Conservation (phyloP, 2,113 vertebrate genomes). For the Speoplatyrhinus poulsoni region DNA sequence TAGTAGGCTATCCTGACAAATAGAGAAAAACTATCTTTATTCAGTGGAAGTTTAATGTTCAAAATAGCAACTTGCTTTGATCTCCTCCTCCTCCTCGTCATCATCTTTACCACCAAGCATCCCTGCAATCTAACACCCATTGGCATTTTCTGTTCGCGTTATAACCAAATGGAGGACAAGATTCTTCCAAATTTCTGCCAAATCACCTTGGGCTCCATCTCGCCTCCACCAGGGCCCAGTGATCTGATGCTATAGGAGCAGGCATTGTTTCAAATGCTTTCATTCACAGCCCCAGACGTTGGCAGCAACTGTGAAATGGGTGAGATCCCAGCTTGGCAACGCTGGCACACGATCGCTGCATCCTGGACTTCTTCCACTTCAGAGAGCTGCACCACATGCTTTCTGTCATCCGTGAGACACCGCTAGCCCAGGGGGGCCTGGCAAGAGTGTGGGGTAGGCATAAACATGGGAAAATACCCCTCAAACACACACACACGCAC, state of each 20-base stretch:
- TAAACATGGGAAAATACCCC: constrained; percentile 53
- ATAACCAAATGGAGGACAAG: constrained; percentile 43
- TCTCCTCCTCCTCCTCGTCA: constrained; percentile 26
- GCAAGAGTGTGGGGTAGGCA: constrained; percentile 27
- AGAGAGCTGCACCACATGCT: constrained; percentile 77
- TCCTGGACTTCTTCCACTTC: constrained; percentile 77
- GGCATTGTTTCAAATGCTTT: constrained; percentile 65
- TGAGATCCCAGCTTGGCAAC: constrained; percentile 70
- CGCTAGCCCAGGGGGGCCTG: constrained; percentile 53
- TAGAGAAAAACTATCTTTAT: too few species aligned
- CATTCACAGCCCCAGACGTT: constrained; percentile 62
- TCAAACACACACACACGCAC: constrained; percentile 17
- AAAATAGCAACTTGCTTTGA: constrained; percentile 24
- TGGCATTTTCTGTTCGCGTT: constrained; percentile 45
- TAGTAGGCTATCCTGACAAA: too few species aligned
- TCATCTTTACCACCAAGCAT: constrained; percentile 35
- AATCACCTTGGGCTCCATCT: constrained; percentile 47
- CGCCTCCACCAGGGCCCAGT: constrained; percentile 39
- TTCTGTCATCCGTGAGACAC: constrained; percentile 73
- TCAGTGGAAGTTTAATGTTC: background rate
- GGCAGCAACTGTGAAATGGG: constrained; percentile 65
- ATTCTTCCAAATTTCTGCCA: constrained; percentile 50
- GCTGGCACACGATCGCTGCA: constrained; percentile 62
- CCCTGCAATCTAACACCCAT: constrained; percentile 30
- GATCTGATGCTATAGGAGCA: constrained; percentile 53